These are phyloP conservation scores for Autographa pulchrina DNA, from an alignment of 2,888 invertebrate genomes.

Conservation along the genomic window DNA sequence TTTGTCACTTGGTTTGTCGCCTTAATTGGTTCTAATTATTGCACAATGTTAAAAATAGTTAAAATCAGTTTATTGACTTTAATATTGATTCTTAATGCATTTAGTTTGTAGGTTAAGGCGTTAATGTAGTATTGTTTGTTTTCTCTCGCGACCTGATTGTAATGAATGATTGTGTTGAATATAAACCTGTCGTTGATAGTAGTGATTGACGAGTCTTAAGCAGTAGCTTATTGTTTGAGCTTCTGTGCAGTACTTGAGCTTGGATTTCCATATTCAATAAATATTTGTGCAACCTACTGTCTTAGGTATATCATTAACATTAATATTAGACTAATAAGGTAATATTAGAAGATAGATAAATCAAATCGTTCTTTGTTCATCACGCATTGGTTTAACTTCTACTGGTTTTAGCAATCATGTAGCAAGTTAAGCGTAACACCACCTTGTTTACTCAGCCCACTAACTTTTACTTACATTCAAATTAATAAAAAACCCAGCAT, in stretches of 20 bases:
- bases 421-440: no score
- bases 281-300: background rate
- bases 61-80: slow-evolving; percentile 42
- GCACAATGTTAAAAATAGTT: slow-evolving; percentile 47
- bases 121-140: slow-evolving; percentile 44
- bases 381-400: background rate
- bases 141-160: slow-evolving; percentile 29
- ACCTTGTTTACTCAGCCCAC: background rate
- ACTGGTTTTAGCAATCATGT: no score
- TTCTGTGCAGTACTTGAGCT: no score
- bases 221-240: background rate
- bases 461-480: background rate
- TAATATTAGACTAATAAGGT: no score
- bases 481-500: background rate
- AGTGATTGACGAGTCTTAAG: slow-evolving; percentile 14
- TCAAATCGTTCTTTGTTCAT: background rate
- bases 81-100: slow-evolving; percentile 35
- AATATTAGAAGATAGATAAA: background rate
- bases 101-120: slow-evolving; percentile 54
- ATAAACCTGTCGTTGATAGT: slow-evolving; percentile 33
- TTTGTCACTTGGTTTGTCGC: background rate
- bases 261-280: background rate
- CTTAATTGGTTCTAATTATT: slow-evolving; percentile 27
- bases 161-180: slow-evolving; percentile 11
- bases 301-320: background rate